Evolutionary conservation across 2,797 vertebrate genomes (phyloP).

Genomic region (Brachyrhaphis roseni): DNA sequence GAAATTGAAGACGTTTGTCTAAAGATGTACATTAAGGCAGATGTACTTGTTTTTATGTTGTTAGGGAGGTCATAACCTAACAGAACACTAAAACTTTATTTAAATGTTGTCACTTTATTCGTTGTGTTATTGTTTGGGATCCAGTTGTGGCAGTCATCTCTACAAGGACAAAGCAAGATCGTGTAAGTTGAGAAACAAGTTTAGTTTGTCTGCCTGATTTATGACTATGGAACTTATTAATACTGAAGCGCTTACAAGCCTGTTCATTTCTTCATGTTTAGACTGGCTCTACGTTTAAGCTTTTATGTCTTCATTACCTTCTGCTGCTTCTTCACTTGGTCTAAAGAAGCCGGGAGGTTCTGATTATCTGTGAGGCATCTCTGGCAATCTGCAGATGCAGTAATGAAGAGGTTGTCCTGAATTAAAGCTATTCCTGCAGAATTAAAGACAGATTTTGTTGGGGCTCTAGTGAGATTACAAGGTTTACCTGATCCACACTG

Average conservation of each 20-base stretch:
- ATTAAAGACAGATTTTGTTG: conserved; percentile 13
- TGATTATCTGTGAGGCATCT: conserved; percentile 32
- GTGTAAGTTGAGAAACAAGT: conserved; percentile 10
- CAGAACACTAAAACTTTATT: neutral
- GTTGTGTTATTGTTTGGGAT: neutral
- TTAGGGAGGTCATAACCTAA: neutral
- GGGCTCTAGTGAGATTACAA: conserved; percentile 12
- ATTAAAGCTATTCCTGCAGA: conserved; percentile 5
- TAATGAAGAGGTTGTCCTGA: conserved; percentile 17
- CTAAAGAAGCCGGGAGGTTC: conserved; percentile 22
- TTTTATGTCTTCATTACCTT: conserved; percentile 34
- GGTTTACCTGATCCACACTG: conserved; percentile 20
- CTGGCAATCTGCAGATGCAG: conserved; percentile 5
- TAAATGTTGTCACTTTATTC: neutral
- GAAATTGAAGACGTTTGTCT: conserved; percentile 30
- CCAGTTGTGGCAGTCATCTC: neutral
- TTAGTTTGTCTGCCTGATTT: conserved; percentile 6
- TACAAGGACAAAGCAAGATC: neutral
- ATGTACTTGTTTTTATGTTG: neutral
- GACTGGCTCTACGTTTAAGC: neutral
- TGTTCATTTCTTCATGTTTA: neutral
- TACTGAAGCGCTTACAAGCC: neutral
- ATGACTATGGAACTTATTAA: conserved; percentile 31
- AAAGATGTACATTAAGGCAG: neutral
- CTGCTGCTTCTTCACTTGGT: conserved; percentile 12